Evolutionary conservation across 2,113 vertebrate genomes (phyloP), one percentile per base, ranked within the genome.

Genomic region (Callospermophilus lateralis): DNA sequence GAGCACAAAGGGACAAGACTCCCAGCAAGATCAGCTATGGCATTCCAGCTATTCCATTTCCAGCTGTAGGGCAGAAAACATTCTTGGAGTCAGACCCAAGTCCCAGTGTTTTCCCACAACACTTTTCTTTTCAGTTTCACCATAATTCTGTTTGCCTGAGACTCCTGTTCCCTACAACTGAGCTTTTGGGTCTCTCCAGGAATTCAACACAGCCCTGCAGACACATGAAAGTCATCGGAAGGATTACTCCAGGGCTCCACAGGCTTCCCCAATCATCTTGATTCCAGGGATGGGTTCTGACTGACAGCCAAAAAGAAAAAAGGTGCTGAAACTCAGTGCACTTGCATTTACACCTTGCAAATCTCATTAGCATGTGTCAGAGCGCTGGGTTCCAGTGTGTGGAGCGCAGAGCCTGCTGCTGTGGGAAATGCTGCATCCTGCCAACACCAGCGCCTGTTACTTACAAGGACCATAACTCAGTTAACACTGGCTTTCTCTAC

Each of bases 341-440:
- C n/a, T 97, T 96, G 87, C 58, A 87, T 96, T 94, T 93, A 58
- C 39, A 97, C 84, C 92, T 97, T 92, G 67, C 72, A 84, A 93
- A 95, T 92, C 95, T 96, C 93, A 95, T 95, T 96, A 97, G 89
- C 79, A 20, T 68, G 84, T 87, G 79, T 90, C 89, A 45, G 74
- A 55, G 76, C 4, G 8, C 89, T 78, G 68, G 45, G 48, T 67
- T 86, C 81, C 81, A 28, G 34, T 4, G 37, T 68, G 42, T 22
- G 2, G 45, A 86, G 76, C 42, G 70, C 37, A 74, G 84, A 92
- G 37, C 48, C 78, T 34, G 28, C 55, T 78, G 20, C 42, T 67
- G 30, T 39, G 83, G 42, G 63, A 87, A 63, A 63, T 4, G 24
- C 19, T 58, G 30, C 28, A 2, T 72, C 34, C 79, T 34, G 55